Percentiles rank a stretch among this genome's conserved stretches.
These are phyloP conservation scores for Heliconius hewitsoni DNA, from an alignment of 1,140 invertebrate species.

Conservation along the genomic window DNA sequence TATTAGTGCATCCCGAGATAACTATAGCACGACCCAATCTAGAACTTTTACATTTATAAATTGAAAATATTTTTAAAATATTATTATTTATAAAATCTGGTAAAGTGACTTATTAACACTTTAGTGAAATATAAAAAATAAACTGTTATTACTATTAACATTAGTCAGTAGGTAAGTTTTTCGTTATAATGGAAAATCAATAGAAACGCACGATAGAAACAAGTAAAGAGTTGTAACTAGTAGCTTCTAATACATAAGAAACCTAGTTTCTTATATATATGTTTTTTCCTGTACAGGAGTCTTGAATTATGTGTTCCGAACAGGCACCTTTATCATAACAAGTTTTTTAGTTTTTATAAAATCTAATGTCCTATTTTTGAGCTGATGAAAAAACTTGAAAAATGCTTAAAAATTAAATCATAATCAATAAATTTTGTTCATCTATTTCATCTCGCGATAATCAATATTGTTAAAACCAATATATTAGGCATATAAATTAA, in stretches of 20 bases:
- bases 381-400: not conserved
- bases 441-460: too few species aligned
- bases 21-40: constrained; percentile 7
- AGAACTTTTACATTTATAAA: constrained; percentile 9
- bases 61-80: not conserved
- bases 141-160: not conserved
- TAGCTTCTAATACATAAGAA: not conserved
- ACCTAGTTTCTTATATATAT: not conserved
- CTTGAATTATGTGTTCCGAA: not conserved
- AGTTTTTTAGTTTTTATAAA: not conserved
- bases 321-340: not conserved
- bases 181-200: not conserved
- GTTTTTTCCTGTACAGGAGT: not conserved
- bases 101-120: not conserved
- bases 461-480: too few species aligned
- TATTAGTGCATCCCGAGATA: constrained; percentile 36
- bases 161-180: not conserved
- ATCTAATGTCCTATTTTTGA: not conserved
- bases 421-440: too few species aligned
- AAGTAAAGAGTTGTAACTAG: not conserved
- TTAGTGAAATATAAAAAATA: not conserved
- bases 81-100: too few species aligned
- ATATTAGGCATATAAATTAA: too few species aligned
- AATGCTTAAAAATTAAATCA: too few species aligned
- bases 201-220: not conserved